These are phyloP conservation scores for Idaea aversata DNA, from an alignment of 2,888 invertebrate species.

Conservation along the genomic window DNA sequence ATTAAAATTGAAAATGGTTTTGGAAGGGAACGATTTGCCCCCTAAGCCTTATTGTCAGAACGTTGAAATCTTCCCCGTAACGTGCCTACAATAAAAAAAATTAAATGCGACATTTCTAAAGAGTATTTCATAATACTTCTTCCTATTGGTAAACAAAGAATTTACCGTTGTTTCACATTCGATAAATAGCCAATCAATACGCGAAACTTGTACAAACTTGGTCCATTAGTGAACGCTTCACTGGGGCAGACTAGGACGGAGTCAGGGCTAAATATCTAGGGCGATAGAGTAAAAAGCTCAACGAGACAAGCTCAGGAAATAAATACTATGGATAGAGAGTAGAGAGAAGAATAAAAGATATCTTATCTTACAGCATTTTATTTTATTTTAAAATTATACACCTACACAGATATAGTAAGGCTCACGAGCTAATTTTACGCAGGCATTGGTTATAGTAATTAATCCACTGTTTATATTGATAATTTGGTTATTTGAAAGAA, in stretches of 20 bases:
- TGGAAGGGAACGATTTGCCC: too few relatives aligned
- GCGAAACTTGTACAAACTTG: constrained; percentile 27
- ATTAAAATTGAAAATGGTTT: too few relatives aligned
- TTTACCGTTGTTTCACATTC: constrained; percentile 21
- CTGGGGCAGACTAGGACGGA: constrained; percentile 13
- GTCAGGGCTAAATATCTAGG: constrained; percentile 1
- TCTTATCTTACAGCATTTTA: not conserved
- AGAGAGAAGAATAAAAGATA: not conserved
- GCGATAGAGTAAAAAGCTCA: constrained; percentile 15
- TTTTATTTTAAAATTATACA: not conserved
- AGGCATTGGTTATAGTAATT: too few relatives aligned
- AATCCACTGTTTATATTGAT: too few relatives aligned
- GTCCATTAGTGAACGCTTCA: constrained; percentile 27
- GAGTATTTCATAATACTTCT: not conserved
- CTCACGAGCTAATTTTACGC: too few relatives aligned
- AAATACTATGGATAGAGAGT: not conserved
- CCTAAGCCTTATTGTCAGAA: too few relatives aligned
- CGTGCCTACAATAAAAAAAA: not conserved
- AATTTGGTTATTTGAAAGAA: too few relatives aligned
- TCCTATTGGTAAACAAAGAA: not conserved
- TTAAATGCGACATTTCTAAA: not conserved
- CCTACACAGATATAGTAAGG: too few relatives aligned
- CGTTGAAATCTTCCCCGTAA: not conserved
- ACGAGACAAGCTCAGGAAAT: not conserved
- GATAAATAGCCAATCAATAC: constrained; percentile 27